Conservation (phyloP, 2,888 invertebrate genomes). For the Barypeithes pellucidus region DNA sequence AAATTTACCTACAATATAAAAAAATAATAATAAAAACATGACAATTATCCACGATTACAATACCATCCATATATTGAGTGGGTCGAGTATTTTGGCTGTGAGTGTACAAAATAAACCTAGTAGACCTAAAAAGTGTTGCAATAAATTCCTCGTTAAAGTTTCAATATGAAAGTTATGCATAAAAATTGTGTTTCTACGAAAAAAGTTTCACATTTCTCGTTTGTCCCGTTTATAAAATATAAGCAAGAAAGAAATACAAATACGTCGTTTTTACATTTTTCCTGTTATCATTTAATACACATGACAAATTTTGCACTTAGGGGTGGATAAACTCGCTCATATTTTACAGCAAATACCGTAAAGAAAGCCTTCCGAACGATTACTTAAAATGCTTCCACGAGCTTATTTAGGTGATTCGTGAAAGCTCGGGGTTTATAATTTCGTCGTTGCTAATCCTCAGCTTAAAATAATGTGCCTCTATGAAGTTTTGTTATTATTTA, state of each 20-base stretch:
- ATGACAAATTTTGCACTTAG: conserved; percentile 51
- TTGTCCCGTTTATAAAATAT: neutral
- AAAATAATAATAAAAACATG: too few relatives aligned
- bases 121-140: too few relatives aligned
- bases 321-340: conserved; percentile 38
- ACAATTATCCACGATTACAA: too few relatives aligned
- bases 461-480: conserved; percentile 30
- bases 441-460: conserved; percentile 25
- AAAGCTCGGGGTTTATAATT: too few relatives aligned
- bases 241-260: conserved; percentile 24
- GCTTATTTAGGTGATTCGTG: neutral
- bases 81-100: too few relatives aligned
- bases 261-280: conserved; percentile 17
- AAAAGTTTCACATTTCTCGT: too few relatives aligned
- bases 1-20: too few relatives aligned
- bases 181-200: too few relatives aligned
- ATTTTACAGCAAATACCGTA: conserved; percentile 44
- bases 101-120: too few relatives aligned
- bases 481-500: conserved; percentile 5
- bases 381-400: conserved; percentile 25
- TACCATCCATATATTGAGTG: too few relatives aligned
- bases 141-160: too few relatives aligned
- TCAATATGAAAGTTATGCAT: too few relatives aligned
- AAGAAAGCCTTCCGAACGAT: conserved; percentile 45
- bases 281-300: conserved; percentile 51